These are phyloP conservation scores for Pyrochroa serraticornis DNA, from an alignment of 2,888 invertebrate genomes.

Conservation along the genomic window DNA sequence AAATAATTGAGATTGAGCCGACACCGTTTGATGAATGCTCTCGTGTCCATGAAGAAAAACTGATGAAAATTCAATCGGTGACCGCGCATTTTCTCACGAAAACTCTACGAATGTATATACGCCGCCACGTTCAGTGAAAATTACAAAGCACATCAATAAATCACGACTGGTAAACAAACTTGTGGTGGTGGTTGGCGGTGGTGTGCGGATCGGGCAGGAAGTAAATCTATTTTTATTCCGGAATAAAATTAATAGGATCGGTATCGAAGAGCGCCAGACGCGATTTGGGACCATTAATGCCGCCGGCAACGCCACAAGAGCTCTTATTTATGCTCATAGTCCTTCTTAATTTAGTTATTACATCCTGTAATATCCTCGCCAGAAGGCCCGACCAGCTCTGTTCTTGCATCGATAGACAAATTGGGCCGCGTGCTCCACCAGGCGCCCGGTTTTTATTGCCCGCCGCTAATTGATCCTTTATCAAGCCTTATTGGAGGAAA, in stretches of 20 bases:
- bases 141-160: conserved; percentile 19
- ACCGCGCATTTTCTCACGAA: too few species aligned
- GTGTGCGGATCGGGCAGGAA: too few species aligned
- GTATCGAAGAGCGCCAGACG: conserved; percentile 42
- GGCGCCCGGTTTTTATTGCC: neutral
- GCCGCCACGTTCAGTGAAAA: conserved; percentile 4
- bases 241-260: conserved; percentile 42
- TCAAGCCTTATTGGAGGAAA: neutral
- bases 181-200: too few species aligned
- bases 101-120: too few species aligned
- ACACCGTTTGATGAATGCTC: too few species aligned
- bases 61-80: too few species aligned
- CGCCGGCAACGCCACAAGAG: conserved; percentile 36
- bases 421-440: conserved; percentile 3
- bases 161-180: conserved; percentile 24
- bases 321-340: conserved; percentile 43
- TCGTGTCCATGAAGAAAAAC: too few species aligned
- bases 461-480: conserved; percentile 7
- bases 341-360: conserved; percentile 46
- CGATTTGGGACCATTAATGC: conserved; percentile 40
- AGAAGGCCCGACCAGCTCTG: conserved; percentile 34
- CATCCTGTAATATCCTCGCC: conserved; percentile 38
- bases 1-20: too few species aligned
- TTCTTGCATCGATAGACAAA: conserved; percentile 13
- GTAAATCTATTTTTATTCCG: conserved; percentile 40